Conservation (phyloP, 2,888 invertebrate genomes). For the Herminia tarsipennalis region DNA sequence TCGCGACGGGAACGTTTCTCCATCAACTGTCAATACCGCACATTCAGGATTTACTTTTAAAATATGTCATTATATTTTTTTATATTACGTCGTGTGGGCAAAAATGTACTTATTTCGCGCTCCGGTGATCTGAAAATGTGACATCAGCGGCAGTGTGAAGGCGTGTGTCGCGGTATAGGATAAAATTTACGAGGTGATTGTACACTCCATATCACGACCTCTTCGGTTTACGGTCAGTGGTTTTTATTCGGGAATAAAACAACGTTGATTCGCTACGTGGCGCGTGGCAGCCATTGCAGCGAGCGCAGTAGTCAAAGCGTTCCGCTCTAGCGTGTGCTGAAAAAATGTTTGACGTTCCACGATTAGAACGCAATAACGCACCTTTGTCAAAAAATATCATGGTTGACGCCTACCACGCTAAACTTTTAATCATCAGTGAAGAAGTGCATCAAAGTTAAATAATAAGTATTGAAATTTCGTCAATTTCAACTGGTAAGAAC, state of each 20-base stretch:
- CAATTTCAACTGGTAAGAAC: too few species aligned
- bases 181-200: constrained; percentile 67
- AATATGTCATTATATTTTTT: constrained; percentile 81
- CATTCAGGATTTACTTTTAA: constrained; percentile 74
- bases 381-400: background rate
- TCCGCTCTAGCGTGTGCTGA: constrained; percentile 20
- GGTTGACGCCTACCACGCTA: too few species aligned
- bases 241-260: constrained; percentile 69
- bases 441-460: too few species aligned
- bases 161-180: constrained; percentile 52
- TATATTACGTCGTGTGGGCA: constrained; percentile 80
- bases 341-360: constrained; percentile 26
- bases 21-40: constrained; percentile 66
- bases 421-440: too few species aligned
- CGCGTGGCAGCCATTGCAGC: constrained; percentile 13
- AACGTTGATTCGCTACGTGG: constrained; percentile 38
- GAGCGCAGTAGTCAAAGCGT: constrained; percentile 22
- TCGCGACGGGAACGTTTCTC: constrained; percentile 35
- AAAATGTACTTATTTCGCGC: constrained; percentile 85
- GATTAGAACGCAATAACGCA: constrained; percentile 14
- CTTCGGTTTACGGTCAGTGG: constrained; percentile 74
- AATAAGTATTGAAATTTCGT: too few species aligned
- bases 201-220: constrained; percentile 75
- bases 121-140: constrained; percentile 84
- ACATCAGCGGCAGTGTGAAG: constrained; percentile 79